Conservation (phyloP, 2,113 vertebrate genomes). For the Illadopsis cleaveri region DNA sequence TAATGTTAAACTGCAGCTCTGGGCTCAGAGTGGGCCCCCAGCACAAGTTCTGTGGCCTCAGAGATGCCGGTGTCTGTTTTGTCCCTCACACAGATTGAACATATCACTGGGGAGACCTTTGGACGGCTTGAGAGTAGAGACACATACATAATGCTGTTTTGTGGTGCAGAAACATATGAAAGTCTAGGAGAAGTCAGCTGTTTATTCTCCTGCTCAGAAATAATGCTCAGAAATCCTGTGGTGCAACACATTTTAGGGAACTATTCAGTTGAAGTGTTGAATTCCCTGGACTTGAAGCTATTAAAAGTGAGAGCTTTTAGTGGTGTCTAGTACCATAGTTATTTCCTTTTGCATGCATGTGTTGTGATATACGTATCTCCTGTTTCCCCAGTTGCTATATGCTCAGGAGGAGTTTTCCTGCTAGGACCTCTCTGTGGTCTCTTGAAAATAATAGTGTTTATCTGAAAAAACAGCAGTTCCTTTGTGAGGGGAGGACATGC, state of each 20-base stretch:
- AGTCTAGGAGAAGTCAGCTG: neutral
- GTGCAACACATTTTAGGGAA: neutral
- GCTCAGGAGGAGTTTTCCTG: neutral
- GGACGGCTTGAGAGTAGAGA: neutral
- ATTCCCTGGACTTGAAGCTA: neutral
- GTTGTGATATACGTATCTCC: neutral
- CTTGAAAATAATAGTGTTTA: neutral
- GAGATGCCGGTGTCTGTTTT: neutral
- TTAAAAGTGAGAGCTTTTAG: neutral
- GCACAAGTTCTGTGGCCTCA: neutral
- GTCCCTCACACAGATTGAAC: neutral
- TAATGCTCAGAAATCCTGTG: neutral
- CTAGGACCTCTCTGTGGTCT: neutral
- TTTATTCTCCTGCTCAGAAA: neutral
- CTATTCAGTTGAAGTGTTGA: neutral
- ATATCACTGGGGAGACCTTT: neutral
- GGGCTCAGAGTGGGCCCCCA: neutral
- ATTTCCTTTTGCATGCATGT: rapidly evolving
- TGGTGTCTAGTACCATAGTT: neutral
- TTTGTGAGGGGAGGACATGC: neutral
- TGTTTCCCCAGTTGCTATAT: neutral
- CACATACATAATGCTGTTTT: rapidly evolving
- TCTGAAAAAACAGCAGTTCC: neutral
- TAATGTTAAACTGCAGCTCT: neutral
- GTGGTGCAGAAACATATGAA: neutral